These are phyloP conservation scores for Phocoena phocoena DNA, from an alignment of 2,113 vertebrate species.

Conservation along the genomic window DNA sequence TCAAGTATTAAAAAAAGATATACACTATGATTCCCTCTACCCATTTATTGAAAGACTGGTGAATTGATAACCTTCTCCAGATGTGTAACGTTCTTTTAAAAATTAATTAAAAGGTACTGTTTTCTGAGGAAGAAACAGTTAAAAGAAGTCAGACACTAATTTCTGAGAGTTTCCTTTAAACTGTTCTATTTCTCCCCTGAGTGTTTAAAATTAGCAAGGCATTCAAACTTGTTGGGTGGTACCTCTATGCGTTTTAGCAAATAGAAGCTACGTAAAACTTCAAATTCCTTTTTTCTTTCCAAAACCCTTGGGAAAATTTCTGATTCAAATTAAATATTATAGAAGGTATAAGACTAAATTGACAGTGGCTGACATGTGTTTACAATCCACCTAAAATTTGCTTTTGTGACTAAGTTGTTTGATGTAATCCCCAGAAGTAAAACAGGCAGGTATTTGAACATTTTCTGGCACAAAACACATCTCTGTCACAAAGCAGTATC, in stretches of 20 bases:
- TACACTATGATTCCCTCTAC: not conserved
- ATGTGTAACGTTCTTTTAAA: not conserved
- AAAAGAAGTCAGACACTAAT: conserved; percentile 7
- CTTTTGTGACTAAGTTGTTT: conserved; percentile 79
- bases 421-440: conserved; percentile 73
- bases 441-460: conserved; percentile 80
- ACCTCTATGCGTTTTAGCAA: not conserved
- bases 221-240: not conserved
- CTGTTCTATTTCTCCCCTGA: not conserved
- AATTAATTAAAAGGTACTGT: not conserved
- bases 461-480: conserved; percentile 83
- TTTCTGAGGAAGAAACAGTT: not conserved
- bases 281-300: not conserved
- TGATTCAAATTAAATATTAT: not conserved
- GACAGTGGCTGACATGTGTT: not conserved
- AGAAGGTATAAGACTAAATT: not conserved
- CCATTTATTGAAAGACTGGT: not conserved
- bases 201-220: conserved; percentile 8
- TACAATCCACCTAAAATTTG: conserved; percentile 49
- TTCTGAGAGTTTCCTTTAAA: not conserved
- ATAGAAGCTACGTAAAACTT: not conserved
- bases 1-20: not conserved
- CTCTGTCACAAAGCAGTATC: conserved; percentile 87
- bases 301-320: not conserved
- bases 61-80: not conserved